Conservation (phyloP, 2,797 vertebrate genomes). For the Trematomus bernacchii region DNA sequence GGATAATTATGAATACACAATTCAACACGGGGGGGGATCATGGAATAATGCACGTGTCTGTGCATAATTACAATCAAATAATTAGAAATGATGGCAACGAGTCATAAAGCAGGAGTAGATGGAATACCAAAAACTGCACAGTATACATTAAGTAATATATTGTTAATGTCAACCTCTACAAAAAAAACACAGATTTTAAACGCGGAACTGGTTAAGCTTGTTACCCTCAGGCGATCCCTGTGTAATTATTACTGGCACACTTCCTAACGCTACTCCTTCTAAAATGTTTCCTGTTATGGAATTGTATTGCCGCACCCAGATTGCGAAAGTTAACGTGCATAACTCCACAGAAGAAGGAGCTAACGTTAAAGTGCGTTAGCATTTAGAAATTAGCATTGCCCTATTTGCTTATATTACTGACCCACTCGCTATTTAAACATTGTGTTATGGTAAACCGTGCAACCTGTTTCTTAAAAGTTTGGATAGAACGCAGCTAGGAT, state of each 20-base stretch:
- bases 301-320: conserved; percentile 25
- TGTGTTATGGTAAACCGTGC: no score
- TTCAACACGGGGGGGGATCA: not conserved
- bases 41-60: not conserved
- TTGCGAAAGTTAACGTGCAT: not conserved
- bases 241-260: conserved; percentile 18
- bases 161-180: not conserved
- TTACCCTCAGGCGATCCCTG: not conserved
- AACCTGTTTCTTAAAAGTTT: not conserved
- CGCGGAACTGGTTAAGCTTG: not conserved
- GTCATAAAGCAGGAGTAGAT: not conserved
- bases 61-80: not conserved
- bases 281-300: conserved; percentile 33
- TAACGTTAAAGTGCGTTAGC: no score
- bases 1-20: not conserved
- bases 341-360: not conserved
- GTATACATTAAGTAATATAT: not conserved
- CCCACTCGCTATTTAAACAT: not conserved
- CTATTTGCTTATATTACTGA: fast-evolving
- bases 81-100: not conserved
- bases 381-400: not conserved
- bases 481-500: not conserved
- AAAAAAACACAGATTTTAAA: not conserved
- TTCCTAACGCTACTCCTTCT: conserved; percentile 3
- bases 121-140: not conserved